Evolutionary conservation across 1,140 invertebrate species (phyloP), one percentile per base, ranked within the genome.

Genomic region (Leptinotarsa defecta): DNA sequence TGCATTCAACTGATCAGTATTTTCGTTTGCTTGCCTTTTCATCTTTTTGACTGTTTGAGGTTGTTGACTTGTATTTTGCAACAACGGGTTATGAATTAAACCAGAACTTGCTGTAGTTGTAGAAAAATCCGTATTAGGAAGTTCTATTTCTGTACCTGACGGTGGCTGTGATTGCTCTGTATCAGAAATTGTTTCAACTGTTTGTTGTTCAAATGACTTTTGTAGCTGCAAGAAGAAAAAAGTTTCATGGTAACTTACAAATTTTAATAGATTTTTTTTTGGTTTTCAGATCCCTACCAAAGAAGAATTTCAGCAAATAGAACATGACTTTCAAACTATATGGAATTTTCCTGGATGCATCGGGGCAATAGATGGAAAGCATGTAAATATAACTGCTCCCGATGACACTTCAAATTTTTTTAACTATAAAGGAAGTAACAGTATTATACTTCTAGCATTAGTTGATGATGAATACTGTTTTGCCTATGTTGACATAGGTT

Each of bases 341-440:
- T 75, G 74, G 68, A 62, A 75, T 15, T 74, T 74, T 48, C 67
- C 73, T 11, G 64, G 68, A 24, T 75, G 63, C 63, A 20, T 75
- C 15, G 68, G 86, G 8, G 82, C 86, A 17, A 57, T 87, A 22
- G 85, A 86, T 76, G 84, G 83, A 22, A 86, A 85, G 72, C 84
- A 85, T 72, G 78, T 85, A 65, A 48, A 65, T 68, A 77, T 83
- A 69, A 71, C 76, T 73, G 68, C 71, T 64, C 82, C 82, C 68
- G 62, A 73, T 19, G 77, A 83, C 52, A 75, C 83, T n/a, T 82
- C 81, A 1, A 71, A 77, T 61, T 87, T 67, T 71, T 61, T n/a
- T 15, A 1, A 52, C 48, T 61, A 71, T 57, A 71, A 67, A 52
- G 17, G 27, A 13, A n/a, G 15, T 20, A 67, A 76, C 52, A 78